A percentile compares a stretch with the other conserved stretches of the same genome.
These are phyloP conservation scores for Lasioglossum vierecki DNA, from an alignment of 2,888 invertebrate species.

Conservation along the genomic window DNA sequence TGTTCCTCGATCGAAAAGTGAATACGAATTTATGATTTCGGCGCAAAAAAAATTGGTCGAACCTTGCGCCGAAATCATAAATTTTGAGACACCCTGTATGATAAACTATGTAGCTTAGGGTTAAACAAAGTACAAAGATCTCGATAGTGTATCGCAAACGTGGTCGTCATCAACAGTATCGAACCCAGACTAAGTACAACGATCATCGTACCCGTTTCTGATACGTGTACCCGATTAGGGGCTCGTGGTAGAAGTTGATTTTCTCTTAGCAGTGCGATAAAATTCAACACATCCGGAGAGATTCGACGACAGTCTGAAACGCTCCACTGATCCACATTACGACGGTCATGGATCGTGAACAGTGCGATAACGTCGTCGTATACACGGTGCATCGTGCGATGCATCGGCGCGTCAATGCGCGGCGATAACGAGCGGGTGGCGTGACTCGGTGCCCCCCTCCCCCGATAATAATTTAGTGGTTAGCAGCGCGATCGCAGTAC, in stretches of 20 bases:
- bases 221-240: background rate
- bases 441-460: background rate
- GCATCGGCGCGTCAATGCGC: constrained; percentile 1
- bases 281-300: background rate
- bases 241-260: background rate
- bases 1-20: too few species aligned
- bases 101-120: too few species aligned
- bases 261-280: background rate
- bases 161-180: background rate
- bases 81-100: too few species aligned
- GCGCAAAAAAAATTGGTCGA: too few species aligned
- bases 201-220: background rate
- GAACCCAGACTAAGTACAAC: background rate
- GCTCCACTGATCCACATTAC: constrained; percentile 9
- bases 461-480: constrained; percentile 9
- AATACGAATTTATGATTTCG: too few species aligned
- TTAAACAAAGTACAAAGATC: too few species aligned
- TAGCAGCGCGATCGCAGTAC: background rate
- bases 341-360: background rate
- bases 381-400: background rate
- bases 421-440: constrained; percentile 9
- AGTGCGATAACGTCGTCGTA: background rate
- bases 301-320: background rate
- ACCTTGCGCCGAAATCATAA: too few species aligned
- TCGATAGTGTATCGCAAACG: background rate